Evolutionary conservation across 2,797 vertebrate species (phyloP).

Genomic region (Melanotaenia nigrans): DNA sequence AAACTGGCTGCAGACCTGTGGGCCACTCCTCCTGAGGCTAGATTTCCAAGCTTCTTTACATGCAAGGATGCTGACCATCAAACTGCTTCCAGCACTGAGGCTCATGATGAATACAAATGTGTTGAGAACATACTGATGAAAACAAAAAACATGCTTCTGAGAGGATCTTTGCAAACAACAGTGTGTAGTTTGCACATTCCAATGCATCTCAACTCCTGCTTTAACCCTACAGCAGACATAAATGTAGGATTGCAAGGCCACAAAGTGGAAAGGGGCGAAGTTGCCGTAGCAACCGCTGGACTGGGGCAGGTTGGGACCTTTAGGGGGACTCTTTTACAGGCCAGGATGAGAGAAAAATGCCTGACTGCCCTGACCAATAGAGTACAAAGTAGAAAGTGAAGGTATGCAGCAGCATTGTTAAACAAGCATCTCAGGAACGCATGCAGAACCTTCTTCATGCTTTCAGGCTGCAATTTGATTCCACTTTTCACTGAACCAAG

Average conservation of each 20-base stretch:
- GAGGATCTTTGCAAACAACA: constrained; percentile 1
- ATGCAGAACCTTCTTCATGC: constrained; percentile 43
- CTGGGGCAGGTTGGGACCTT: constrained; percentile 52
- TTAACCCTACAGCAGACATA: constrained; percentile 33
- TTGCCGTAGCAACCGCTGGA: constrained; percentile 52
- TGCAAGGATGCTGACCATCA: constrained; percentile 51
- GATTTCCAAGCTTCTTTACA: constrained; percentile 54
- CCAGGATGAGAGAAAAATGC: constrained; percentile 51
- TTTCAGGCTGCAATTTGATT: constrained; percentile 52
- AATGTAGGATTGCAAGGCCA: constrained; percentile 51
- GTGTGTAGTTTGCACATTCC: constrained; percentile 8
- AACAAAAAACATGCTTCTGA: constrained; percentile 10
- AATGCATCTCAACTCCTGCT: constrained; percentile 23
- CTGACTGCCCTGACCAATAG: constrained; percentile 69
- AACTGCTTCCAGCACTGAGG: constrained; percentile 36
- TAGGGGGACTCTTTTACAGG: constrained; percentile 39
- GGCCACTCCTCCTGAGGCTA: constrained; percentile 27
- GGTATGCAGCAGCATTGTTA: constrained; percentile 64
- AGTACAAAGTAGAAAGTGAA: constrained; percentile 71
- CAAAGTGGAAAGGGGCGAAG: constrained; percentile 37
- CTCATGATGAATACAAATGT: constrained; percentile 52
- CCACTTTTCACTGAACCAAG: constrained; percentile 14
- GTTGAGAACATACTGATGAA: constrained; percentile 7
- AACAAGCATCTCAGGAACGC: constrained; percentile 72
- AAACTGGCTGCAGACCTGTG: constrained; percentile 36